Base-by-base conservation (phyloP, 2,888 invertebrate species). In the Zonitis immaculata region DNA sequence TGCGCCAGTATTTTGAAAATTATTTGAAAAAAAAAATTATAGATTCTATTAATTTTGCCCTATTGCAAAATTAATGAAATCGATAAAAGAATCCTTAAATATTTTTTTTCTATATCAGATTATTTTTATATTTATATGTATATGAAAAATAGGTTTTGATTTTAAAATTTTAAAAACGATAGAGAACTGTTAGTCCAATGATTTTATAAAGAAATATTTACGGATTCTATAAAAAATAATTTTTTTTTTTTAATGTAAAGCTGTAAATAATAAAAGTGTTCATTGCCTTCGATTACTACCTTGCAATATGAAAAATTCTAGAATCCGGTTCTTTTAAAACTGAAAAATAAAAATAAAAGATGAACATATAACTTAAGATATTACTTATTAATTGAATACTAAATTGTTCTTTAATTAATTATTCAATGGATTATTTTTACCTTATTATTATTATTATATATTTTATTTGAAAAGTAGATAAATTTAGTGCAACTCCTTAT, bases 401-500 rank as follows among this genome's bases (percentile, higher is more conserved):
- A 49, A 45, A 55, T 48, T 49, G 42, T 39, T 51, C 45, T 44
- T 49, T 12, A 46, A 12, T 46, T 46, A 28, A 28, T 45, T 27
- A 22, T 14, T 47, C n/a, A n/a, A n/a, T n/a, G 28, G n/a, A 47
- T 16, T 20, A 46, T 22, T 25, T 28, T 44, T 27, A 35, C 22
- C 8, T 42, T 26, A 26, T n/a, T n/a, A n/a, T n/a, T n/a, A n/a
- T n/a, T n/a, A n/a, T n/a, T n/a, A 43, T 57, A 59, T 56, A 59
- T 59, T 63, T 63, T 53, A 59, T 63, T 62, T 60, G 61, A 57
- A 57, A 60, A 55, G 59, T 58, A 49, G 61, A 61, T 64, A 49
- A 56, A 59, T 52, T 62, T 58, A 60, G 58, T 62, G 57, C 56
- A 59, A 59, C 61, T 64, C 60, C 60, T 64, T 66, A 59, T 65